Base-by-base conservation (phyloP, 2,797 vertebrate species). In the Poecile montanus region DNA sequence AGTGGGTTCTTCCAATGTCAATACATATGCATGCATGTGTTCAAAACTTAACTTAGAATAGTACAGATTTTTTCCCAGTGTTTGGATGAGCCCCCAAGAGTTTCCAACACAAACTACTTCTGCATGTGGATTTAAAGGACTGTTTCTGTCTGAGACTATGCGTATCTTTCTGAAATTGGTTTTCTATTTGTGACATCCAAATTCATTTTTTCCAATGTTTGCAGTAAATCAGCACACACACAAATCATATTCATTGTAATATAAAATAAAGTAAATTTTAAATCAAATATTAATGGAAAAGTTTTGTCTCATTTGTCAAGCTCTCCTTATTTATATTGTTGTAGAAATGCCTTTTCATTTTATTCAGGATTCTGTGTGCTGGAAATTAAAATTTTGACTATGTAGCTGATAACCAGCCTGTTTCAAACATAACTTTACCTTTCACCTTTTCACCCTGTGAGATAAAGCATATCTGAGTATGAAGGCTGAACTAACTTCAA, bases 391-490 rank as follows among this genome's bases (percentile, higher is more conserved):
- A 58, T 83, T 77, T 54, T 84, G 51, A 27, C 54, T 82, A 27
- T 32, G 14, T 53, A 78, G 60, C n/a, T 48, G 26, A 73, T 80
- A 75, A 75, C 9, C 7, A 70, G 47, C 29, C 20, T 18, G 85
- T 93, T 81, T 62, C 38, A 89, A 92, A 87, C 30, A 20, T 38
- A 88, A 18, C 62, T 73, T 84, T 73, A 86, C 11, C 32, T 89
- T 93, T 93, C 63, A 91, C 34, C 10, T 88, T 89, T 91, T 91
- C 63, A 94, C 27, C 60, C 53, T 80, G 42, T 88, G 73, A 94
- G 19, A 60, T 61, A 71, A 86, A 91, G 9, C n/a, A 45, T 73
- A 60, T 51, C 30, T 95, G 83, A 82, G 34, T 60, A 51, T 9
- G n/a, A 80, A 94, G 54, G 50, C 54, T 91, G 53, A 91, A 85